Evolutionary conservation across 1,140 invertebrate genomes (phyloP), one percentile per base, ranked within the genome.

Genomic region (Calephelis nemesis): DNA sequence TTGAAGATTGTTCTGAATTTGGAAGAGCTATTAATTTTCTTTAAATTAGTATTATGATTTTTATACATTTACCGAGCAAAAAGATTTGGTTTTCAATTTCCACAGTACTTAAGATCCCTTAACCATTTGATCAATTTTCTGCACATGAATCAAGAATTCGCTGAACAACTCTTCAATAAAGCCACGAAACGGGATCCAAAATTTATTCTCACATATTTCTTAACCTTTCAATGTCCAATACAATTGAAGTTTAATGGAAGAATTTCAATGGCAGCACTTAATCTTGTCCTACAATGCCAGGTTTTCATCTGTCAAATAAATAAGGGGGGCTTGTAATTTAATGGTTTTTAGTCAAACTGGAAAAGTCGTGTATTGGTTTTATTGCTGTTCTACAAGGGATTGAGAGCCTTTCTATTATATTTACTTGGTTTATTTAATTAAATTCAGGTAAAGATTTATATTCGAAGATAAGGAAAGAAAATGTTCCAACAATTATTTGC

Each of bases 261-360:
- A 58, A 58, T 58, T 58, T 58, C 54, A 58, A 58, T 58, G 54
- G 54, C 30, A 19, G 54, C 54, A 58, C 54, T 58, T 58, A 58
- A 58, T 58, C 54, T 58, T 58, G 54, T 15, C 52, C 52, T 30
- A 58, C 52, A 58, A 58, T 58, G 30, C 52, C 52, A 58, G 52
- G 52, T 58, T 58, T 58, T 58, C 52, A 58, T 58, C 52, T 58
- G 52, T 58, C 52, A 58, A 58, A 58, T 58, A 58, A 58, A 58
- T 58, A 58, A 58, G 52, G 19, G 13, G 52, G 52, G 19, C 52
- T 30, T 30, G 52, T 58, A 58, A 58, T 58, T 58, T 58, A 58
- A 58, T 58, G 52, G 54, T 30, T 60, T 39, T 60, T 60, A 60
- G 54, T 60, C 54, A 60, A 60, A 60, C 54, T 60, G 30, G 54